Base-by-base conservation (phyloP, 1,140 invertebrate species). In the Formica selysi region DNA sequence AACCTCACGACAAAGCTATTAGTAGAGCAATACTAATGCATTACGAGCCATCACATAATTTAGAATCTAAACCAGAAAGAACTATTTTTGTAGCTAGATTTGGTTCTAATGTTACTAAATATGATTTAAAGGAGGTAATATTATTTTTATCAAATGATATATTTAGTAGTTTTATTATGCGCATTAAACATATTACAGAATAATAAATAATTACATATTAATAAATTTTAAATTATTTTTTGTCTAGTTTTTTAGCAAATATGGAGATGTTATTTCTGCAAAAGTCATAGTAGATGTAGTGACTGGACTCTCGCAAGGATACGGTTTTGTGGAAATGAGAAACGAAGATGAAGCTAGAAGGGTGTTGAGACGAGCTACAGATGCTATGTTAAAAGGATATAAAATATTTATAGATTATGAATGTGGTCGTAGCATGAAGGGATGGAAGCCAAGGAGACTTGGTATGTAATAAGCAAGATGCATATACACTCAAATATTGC, bases 321-420 rank as follows among this genome's bases (percentile, higher is more conserved):
- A 98, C 95, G 98, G 97, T 6, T 99, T 99, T 95, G 95, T 98
- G 13, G 98, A 98, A 94, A 98, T 96, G 96, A 96, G 96, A 87
- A 95, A 95, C 44, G 95, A 96, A 88, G 95, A 95, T 16, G 95
- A 96, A 85, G 97, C 97, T 38, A 94, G 96, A 64, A 95, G 95
- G 86, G 97, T 97, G 6, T 95, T 96, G 48, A 95, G 95, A 76
- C 94, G 96, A 65, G 96, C 96, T 71, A 94, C 96, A 76, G 95
- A 95, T 92, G 95, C 96, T 79, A 95, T 94, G 59, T 92, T 97
- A 36, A 96, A 96, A 91, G 96, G 96, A 10, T 92, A 96, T 87
- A 96, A 96, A 91, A 95, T 97, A 19, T 96, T 97, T 84, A 96
- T 99, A 19, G 98, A 98, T 95, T 96, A 95, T 57, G 97, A 97